Conservation (phyloP, 92 coral and sea anemone genomes). For the Zoanthus sansibaricus region DNA sequence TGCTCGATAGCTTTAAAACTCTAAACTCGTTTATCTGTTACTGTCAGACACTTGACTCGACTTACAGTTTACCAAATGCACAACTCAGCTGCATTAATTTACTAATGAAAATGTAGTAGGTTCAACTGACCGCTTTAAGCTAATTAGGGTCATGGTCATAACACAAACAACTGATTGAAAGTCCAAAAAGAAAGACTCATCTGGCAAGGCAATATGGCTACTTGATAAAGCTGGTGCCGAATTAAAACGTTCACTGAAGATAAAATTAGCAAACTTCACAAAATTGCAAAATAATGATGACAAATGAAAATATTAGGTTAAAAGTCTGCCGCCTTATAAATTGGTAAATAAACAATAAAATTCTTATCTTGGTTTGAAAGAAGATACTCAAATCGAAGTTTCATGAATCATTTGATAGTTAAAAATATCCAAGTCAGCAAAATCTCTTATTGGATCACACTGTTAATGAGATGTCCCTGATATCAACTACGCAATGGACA, state of each 20-base stretch:
- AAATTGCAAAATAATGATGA: neutral
- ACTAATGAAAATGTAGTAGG: neutral
- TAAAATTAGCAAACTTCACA: slow-evolving; percentile 2
- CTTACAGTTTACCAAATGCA: neutral
- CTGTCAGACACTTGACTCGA: too few species aligned
- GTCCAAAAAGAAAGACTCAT: neutral
- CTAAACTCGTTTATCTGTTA: neutral
- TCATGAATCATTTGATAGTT: neutral
- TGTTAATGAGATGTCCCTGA: neutral
- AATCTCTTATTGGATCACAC: neutral
- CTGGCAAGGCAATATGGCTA: neutral
- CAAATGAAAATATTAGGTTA: neutral
- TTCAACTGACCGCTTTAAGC: neutral
- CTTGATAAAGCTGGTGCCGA: neutral
- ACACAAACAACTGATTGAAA: neutral
- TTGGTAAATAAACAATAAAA: neutral
- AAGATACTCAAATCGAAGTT: slow-evolving; percentile 1
- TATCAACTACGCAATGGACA: slow-evolving; percentile 14
- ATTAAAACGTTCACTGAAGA: neutral
- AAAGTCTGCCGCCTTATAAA: neutral
- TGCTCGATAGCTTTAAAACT: neutral
- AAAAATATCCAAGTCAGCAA: neutral
- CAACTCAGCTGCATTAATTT: neutral
- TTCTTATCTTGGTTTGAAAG: neutral
- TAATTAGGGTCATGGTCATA: neutral